A percentile compares a stretch with the other conserved stretches of the same genome.
Conservation (phyloP, 2,888 invertebrate species). For the Trypoxylon attenuatum region DNA sequence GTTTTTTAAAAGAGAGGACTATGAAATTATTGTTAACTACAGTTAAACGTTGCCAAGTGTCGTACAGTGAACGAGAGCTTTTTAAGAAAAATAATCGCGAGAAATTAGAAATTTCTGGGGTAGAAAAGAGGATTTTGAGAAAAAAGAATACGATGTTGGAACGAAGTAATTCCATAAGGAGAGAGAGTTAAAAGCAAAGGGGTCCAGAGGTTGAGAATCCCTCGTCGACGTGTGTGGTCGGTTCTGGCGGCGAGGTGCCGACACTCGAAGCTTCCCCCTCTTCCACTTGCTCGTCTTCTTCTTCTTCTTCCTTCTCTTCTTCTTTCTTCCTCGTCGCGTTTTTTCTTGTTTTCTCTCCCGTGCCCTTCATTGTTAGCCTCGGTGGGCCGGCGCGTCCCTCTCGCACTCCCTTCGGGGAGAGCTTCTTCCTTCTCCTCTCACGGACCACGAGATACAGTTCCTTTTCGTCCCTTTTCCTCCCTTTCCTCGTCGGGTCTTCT, state of each 20-base stretch:
- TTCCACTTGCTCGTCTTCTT: slow-evolving; percentile 55
- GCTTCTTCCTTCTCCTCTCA: slow-evolving; percentile 16
- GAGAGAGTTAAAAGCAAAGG: neutral
- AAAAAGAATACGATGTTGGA: neutral
- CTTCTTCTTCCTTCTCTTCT: slow-evolving; percentile 43
- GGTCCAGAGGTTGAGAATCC: slow-evolving; percentile 68
- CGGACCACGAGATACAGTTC: too few species aligned
- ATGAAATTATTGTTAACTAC: too few species aligned
- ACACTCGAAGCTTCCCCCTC: slow-evolving; percentile 71
- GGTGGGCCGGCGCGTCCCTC: slow-evolving; percentile 19
- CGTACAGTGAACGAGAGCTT: too few species aligned
- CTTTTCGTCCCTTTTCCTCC: slow-evolving; percentile 37
- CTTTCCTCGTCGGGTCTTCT: slow-evolving; percentile 9
- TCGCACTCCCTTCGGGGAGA: neutral
- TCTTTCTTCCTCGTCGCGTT: slow-evolving; percentile 51
- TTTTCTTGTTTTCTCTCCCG: slow-evolving; percentile 59
- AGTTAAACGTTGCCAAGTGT: too few species aligned
- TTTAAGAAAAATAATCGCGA: too few species aligned
- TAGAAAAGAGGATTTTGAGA: too few species aligned
- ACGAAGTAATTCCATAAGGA: too few species aligned
- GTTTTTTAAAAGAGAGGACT: too few species aligned
- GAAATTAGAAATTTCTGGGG: too few species aligned
- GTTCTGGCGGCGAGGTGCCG: slow-evolving; percentile 74
- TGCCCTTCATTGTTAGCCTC: slow-evolving; percentile 59
- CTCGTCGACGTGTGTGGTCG: slow-evolving; percentile 74